Evolutionary conservation across 2,888 invertebrate species (phyloP), one percentile per base, ranked within the genome.

Genomic region (Steinernema carpocapsae): DNA sequence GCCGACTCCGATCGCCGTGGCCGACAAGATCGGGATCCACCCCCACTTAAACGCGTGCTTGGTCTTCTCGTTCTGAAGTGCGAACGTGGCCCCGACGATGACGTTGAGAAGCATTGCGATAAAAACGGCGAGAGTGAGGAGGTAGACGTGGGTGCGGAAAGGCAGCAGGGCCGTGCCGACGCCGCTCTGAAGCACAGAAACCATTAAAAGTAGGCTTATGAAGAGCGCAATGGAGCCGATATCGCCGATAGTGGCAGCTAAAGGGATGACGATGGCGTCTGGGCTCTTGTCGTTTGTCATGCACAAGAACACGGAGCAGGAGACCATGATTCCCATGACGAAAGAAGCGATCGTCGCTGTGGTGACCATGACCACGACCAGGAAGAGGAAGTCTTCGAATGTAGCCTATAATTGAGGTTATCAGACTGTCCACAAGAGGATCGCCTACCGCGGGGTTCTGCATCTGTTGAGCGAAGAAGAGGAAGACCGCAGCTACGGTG

Each of bases 331-430:
- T 29, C 79, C 80, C 12, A 82, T 74, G 2, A 78, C 24, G 22
- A 81, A 72, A 0, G 82, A 81, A 4, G 81, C 77, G n/a, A 80
- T 70, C 6, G 81, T 79, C 45, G 81, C 81, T 22, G 82, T 83
- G 0, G 76, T 73, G 10, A 82, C 79, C 29, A 80, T 76, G 4
- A 80, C 76, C 3, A 78, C 46, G 1, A 80, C 56, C 2, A 81
- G 74, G 71, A 78, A 78, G 1, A 79, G 71, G 14, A 77, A 73
- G 24, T 81, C 77, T 3, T 24, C 70, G 70, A 77, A 74, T 7
- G 72, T 45, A 7, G 78, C 56, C 80, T 80, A 76, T 19, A 76
- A 74, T 4, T 14, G 3, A 14, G 10, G 10, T 37, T 37, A 37
- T 37, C 10, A 37, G 10, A 37, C 3, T 37, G n/a, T n/a, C n/a